These are phyloP conservation scores for Pachycephala philippinensis DNA, from an alignment of 2,113 vertebrate genomes.

Conservation along the genomic window DNA sequence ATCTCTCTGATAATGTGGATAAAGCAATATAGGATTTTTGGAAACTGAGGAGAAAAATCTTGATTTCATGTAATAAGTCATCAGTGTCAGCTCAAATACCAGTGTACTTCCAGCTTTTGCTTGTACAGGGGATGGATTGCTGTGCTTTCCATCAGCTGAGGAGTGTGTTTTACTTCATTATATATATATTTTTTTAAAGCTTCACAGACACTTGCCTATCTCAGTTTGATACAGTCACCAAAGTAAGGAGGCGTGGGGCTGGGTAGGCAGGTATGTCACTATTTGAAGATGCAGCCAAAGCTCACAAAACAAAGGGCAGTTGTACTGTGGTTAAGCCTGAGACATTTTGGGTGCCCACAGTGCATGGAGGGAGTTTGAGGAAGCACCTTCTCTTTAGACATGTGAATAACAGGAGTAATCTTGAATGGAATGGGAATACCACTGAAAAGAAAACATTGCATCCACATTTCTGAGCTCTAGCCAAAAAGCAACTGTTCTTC, in stretches of 20 bases:
- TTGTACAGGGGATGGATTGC: background rate
- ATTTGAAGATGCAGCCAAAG: background rate
- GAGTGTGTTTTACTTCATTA: background rate
- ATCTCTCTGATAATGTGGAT: fast-evolving
- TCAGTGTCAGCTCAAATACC: background rate
- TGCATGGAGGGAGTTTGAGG: fast-evolving
- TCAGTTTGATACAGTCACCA: background rate
- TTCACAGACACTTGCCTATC: background rate
- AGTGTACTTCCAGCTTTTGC: background rate
- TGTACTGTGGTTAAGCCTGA: background rate
- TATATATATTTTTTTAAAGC: background rate
- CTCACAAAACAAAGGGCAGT: background rate
- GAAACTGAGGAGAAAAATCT: background rate
- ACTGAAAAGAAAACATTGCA: background rate
- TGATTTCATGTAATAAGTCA: background rate
- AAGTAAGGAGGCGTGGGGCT: background rate
- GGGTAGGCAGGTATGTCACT: background rate
- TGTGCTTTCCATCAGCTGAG: background rate
- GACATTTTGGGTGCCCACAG: background rate
- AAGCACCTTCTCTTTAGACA: background rate
- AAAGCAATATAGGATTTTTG: background rate
- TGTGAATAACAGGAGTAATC: background rate
- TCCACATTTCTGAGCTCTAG: background rate
- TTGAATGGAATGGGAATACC: background rate
- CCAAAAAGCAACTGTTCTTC: background rate